Base-by-base conservation (phyloP, 2,797 vertebrate species). In the Amazonetta brasiliensis region DNA sequence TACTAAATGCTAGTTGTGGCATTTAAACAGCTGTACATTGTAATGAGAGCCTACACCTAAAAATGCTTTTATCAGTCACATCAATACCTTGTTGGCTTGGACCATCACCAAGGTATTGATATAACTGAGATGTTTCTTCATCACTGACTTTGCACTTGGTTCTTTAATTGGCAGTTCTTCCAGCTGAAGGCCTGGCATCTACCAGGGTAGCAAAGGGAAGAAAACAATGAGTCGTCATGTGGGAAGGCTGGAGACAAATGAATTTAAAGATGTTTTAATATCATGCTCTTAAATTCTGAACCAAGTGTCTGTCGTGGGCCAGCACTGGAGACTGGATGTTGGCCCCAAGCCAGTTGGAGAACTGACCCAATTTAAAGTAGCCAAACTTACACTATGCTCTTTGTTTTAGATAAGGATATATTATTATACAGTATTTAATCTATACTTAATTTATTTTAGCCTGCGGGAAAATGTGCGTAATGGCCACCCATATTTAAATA, bases 401-500 rank as follows among this genome's bases (percentile, higher is more conserved):
- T 72, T 62, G 46, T 10, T 84, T 84, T 52, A 86, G 41, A 90
- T 52, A 86, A 86, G 15, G 37, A 84, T 48, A 26, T 17, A 66
- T 63, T 62, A 78, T 86, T 33, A 86, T 22, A 59, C 13, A 73
- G 23, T 33, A 58, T 19, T 75, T 87, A 87, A 80, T 41, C 55
- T 75, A 46, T 11, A 66, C 9, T 46, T 77, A 66, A 94, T 91
- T 94, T 86, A 56, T 91, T 94, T 94, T 67, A 89, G 33, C 39
- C 67, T 67, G 14, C 19, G 35, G 23, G 6, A 78, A 89, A 85
- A 88, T 41, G 54, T 88, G 86, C 30, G 56, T 35, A n/a, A 82
- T 60, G 39, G 18, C 20, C 63, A 91, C 77, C 67, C 58, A 58
- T 84, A 84, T 88, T 79, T 73, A 68, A 80, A 88, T 79, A 92